Evolutionary conservation across 2,888 invertebrate species (phyloP), one percentile per base, ranked within the genome.

Genomic region (Ormia ochracea): DNA sequence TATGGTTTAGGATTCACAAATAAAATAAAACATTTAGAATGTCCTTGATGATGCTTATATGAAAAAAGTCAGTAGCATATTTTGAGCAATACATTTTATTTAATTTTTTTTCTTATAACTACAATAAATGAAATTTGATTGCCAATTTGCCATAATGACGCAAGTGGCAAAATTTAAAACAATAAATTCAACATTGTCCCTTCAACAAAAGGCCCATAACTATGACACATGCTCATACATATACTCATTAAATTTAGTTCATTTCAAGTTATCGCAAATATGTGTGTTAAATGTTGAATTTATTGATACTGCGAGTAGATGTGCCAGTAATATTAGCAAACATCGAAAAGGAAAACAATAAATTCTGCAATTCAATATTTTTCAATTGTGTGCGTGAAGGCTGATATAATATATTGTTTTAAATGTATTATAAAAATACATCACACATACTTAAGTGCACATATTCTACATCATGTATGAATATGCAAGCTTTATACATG

Each of bases 101-200:
- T n/a, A n/a, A n/a, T 17, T 14, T 43, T 33, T 21, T 36, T 58
- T 33, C 7, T 3, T 70, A 6, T 45, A 50, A 5, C 38, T 19
- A 21, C 56, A 6, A 36, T 36, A 4, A 69, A 33, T 31, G 14
- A 54, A 54, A 68, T 45, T 56, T 56, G 33, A 56, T 56, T 56
- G 41, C 33, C 23, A 66, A 52, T 31, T 41, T 66, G 52, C 9
- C 52, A 38, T 21, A 54, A 66, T 41, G 66, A 66, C 66, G 41
- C 38, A 54, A 68, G 41, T 54, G 21, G 21, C 14, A 66, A 54
- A 54, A 41, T 31, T 65, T 59, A 2, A 33, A 10, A 36, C 36
- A 36, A 70, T 38, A 38, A 58, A 59, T 70, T 17, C 17, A 12
- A 36, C 31, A n/a, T 33, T 56, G 3, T 23, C 4, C 7, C 38